Base-by-base conservation (phyloP, 2,113 vertebrate genomes). In the Spermophilus dauricus region DNA sequence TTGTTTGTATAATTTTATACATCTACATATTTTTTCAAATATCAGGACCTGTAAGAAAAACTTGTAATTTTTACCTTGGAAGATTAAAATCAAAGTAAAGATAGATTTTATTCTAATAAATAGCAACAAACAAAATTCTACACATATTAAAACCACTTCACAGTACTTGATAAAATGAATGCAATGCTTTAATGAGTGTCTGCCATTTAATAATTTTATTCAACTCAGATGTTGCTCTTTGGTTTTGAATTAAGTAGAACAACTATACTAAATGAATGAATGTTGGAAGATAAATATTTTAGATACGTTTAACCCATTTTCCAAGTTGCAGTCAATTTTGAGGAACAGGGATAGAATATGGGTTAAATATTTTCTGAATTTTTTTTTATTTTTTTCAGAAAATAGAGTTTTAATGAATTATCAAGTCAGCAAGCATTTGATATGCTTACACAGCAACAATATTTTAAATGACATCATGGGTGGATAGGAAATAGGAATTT, bases 41-140 rank as follows among this genome's bases (percentile, higher is more conserved):
- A 72, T 51, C 34, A 82, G 39, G 73, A 72, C 65, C 4, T 14
- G 32, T 37, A 94, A 88, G 61, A 89, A 42, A 22, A 92, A 9
- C 17, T 48, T 91, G 22, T 89, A 53, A 72, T 61, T 87, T 94
- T 96, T 86, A n/a, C 10, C n/a, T 92, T 95, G 81, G 24, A 84
- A 51, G 42, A 53, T 51, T 51, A 58, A 76, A 92, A 65, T 86
- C 39, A 96, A 95, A 86, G 51, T 32, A 86, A 67, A 80, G 37
- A 84, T 87, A 76, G 6, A 45, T 80, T 96, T 95, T 83, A 82
- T 58, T 93, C 96, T 94, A 86, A 86, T 65, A 92, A 81, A 30
- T n/a, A 89, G 56, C 18, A 53, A 63, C 88, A 83, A 48, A 20
- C 28, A 86, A 85, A 82, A 20, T 93, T 86, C 14, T 81, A 5